These are phyloP conservation scores for Phenacoccus solenopsis DNA, from an alignment of 1,140 invertebrate genomes.

Conservation along the genomic window DNA sequence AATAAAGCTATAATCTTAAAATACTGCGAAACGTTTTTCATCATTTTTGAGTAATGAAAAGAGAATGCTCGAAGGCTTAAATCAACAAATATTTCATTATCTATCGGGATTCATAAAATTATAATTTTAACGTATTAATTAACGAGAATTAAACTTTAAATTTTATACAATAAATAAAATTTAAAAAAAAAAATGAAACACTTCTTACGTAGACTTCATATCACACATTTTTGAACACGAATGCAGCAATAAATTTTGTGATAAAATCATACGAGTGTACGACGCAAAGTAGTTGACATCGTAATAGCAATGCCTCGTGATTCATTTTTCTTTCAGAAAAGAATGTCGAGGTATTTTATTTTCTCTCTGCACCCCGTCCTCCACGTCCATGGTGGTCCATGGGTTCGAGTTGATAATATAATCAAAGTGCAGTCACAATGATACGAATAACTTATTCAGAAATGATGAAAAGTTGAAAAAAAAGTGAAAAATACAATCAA, in stretches of 20 bases:
- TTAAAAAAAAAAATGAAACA: background rate
- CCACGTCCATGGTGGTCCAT: too few relatives aligned
- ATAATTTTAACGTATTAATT: background rate
- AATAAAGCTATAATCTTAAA: constrained; percentile 26
- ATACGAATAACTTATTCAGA: too few relatives aligned
- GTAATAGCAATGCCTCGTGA: too few relatives aligned
- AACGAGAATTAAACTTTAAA: background rate
- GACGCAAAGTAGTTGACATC: too few relatives aligned
- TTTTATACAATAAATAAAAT: background rate
- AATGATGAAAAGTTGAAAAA: too few relatives aligned
- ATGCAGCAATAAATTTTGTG: background rate
- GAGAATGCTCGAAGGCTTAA: background rate
- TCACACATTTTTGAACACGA: background rate
- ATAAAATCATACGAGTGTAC: too few relatives aligned
- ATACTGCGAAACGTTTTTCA: background rate
- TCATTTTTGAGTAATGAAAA: background rate
- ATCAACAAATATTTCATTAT: background rate
- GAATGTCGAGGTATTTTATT: too few relatives aligned
- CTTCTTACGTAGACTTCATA: background rate
- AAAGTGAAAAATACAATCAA: too few relatives aligned
- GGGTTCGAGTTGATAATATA: too few relatives aligned
- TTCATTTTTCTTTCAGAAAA: too few relatives aligned
- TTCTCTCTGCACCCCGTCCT: too few relatives aligned
- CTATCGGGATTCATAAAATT: background rate
- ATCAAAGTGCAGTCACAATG: too few relatives aligned